A percentile compares a stretch with the other conserved stretches of the same genome.
Evolutionary conservation across 2,797 vertebrate species (phyloP).

Genomic region (Poeciliopsis presidionis): DNA sequence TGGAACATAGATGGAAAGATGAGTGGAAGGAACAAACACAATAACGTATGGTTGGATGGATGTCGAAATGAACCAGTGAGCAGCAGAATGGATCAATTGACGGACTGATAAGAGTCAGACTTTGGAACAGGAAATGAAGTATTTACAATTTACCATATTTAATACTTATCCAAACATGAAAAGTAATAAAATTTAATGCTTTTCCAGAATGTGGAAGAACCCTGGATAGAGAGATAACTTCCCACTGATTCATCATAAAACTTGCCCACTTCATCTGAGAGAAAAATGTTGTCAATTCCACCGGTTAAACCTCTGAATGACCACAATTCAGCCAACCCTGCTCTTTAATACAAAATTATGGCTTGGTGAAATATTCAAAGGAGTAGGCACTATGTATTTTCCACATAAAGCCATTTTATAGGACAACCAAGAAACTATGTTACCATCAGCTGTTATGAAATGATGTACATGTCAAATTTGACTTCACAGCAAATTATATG

Average conservation of each 20-base stretch:
- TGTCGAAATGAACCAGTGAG: background rate
- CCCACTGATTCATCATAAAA: conserved; percentile 66
- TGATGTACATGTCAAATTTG: background rate
- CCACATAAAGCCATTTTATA: background rate
- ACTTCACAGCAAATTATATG: background rate
- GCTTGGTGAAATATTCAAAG: background rate
- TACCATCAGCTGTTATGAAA: background rate
- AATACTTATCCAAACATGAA: background rate
- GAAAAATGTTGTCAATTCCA: conserved; percentile 67
- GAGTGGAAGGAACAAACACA: background rate
- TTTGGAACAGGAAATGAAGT: background rate
- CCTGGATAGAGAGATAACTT: background rate
- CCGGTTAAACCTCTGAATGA: conserved; percentile 61
- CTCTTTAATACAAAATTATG: background rate
- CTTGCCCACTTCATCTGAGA: conserved; percentile 69
- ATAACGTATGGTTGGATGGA: background rate
- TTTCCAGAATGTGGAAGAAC: background rate
- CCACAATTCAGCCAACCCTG: background rate
- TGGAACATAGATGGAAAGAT: background rate
- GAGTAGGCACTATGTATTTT: background rate
- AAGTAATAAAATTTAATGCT: background rate
- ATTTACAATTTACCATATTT: background rate
- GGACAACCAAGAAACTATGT: background rate
- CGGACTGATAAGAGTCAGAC: background rate
- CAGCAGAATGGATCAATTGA: background rate